Evolutionary conservation across 2,888 invertebrate genomes (phyloP).

Genomic region (Eupeodes luniger): DNA sequence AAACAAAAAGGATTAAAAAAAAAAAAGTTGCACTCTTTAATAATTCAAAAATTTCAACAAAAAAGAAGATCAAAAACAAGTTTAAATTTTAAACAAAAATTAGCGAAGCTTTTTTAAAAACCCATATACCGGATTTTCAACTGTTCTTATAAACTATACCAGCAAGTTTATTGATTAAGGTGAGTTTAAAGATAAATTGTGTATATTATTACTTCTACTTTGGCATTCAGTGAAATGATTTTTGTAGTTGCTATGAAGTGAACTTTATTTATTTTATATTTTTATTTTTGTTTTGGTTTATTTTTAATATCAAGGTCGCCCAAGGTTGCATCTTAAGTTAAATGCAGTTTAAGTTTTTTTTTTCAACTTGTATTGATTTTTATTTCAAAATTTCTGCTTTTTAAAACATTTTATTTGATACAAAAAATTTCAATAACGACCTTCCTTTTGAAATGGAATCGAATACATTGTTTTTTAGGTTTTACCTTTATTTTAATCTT

Average conservation of each 20-base stretch:
- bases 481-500: no score
- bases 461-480: no score
- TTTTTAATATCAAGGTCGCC: neutral
- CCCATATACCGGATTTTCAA: constrained; percentile 38
- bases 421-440: no score
- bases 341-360: neutral
- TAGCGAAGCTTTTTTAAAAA: neutral
- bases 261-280: neutral
- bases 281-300: neutral
- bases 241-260: neutral
- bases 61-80: constrained; percentile 20
- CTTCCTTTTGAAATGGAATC: no score
- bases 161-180: constrained; percentile 6
- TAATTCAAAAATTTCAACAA: neutral
- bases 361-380: neutral
- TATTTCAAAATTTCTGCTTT: neutral
- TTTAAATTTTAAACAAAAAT: constrained; percentile 14
- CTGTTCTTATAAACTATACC: constrained; percentile 21
- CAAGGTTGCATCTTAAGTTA: neutral
- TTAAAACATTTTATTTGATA: no score
- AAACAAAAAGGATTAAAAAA: constrained; percentile 7
- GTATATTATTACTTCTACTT: neutral
- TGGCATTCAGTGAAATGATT: neutral
- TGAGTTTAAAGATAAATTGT: constrained; percentile 21
- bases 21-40: constrained; percentile 1